Evolutionary conservation across 2,888 invertebrate genomes (phyloP).

Genomic region (Acrobasis suavella): DNA sequence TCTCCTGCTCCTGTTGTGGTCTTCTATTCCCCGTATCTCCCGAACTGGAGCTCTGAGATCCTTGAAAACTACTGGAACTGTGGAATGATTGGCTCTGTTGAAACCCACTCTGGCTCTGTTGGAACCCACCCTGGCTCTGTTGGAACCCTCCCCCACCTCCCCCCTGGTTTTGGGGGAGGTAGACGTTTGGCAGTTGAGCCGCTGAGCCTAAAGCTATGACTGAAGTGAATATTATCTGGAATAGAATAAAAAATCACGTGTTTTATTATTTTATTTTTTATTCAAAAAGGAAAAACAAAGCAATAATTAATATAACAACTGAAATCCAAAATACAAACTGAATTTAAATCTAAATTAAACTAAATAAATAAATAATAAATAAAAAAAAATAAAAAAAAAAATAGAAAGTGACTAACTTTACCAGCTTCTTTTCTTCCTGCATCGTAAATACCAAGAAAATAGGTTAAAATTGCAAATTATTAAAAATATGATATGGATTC

Average conservation of each 20-base stretch:
- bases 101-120: constrained; percentile 33
- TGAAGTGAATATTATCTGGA: constrained; percentile 50
- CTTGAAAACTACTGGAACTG: constrained; percentile 25
- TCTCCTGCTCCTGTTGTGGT: constrained; percentile 59
- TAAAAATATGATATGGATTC: too few relatives aligned
- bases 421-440: too few relatives aligned
- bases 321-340: too few relatives aligned
- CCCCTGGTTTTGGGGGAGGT: constrained; percentile 51
- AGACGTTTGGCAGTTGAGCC: constrained; percentile 55
- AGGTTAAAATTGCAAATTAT: too few relatives aligned
- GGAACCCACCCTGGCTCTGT: constrained; percentile 32
- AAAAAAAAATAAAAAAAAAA: too few relatives aligned
- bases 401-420: too few relatives aligned
- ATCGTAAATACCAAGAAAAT: too few relatives aligned
- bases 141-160: constrained; percentile 18
- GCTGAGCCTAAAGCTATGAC: constrained; percentile 50
- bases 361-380: too few relatives aligned
- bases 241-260: constrained; percentile 15
- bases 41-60: constrained; percentile 20
- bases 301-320: too few relatives aligned
- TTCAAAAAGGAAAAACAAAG: background rate
- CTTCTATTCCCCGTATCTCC: constrained; percentile 47
- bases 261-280: too few relatives aligned
- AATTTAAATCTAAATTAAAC: too few relatives aligned
- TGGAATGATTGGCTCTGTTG: constrained; percentile 30